Evolutionary conservation across 2,797 vertebrate genomes (phyloP), one percentile per base, ranked within the genome.

Genomic region (Kryptopterus vitreolus): DNA sequence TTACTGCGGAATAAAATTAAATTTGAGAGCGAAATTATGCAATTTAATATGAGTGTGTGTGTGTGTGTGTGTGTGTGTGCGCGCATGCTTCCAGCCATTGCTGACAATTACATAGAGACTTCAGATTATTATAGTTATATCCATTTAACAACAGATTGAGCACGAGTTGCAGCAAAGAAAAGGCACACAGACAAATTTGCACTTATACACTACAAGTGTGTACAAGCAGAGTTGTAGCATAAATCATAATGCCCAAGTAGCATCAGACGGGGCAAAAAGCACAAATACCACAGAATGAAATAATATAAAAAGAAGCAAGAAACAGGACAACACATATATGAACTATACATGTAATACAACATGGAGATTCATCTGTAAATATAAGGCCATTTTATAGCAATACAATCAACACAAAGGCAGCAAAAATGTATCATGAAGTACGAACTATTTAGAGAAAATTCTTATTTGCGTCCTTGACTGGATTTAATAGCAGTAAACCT

Each of bases 1-100:
- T 86, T 76, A 86, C 26, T 31, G 73, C 11, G 78, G 26, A 58
- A 59, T 82, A 82, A 85, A 84, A 85, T 84, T 15, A 73, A 55
- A 84, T 85, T 29, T 79, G 76, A 74, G 66, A 71, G 69, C 77
- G 71, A 38, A 82, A 81, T 81, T 81, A 68, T 26, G 18, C 33
- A 78, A 71, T 16, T 43, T 85, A 80, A 87, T 75, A 75, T 74
- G 66, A 74, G 68, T 77, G 10, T 48, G 35, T 48, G 78, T 73
- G 26, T 15, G 68, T 57, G 78, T 57, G 43, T 85, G 79, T 69
- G 66, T 50, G 43, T 66, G 63, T 68, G 65, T 68, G 43, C 7
- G 1, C 1, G 5, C 16, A 50, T 9, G 24, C 68, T 33, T 52
- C 26, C 9, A 22, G 76, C 72, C 35, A 75, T 26, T 77, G 69